Evolutionary conservation across 2,888 invertebrate species (phyloP).

Genomic region (Zonitis immaculata): DNA sequence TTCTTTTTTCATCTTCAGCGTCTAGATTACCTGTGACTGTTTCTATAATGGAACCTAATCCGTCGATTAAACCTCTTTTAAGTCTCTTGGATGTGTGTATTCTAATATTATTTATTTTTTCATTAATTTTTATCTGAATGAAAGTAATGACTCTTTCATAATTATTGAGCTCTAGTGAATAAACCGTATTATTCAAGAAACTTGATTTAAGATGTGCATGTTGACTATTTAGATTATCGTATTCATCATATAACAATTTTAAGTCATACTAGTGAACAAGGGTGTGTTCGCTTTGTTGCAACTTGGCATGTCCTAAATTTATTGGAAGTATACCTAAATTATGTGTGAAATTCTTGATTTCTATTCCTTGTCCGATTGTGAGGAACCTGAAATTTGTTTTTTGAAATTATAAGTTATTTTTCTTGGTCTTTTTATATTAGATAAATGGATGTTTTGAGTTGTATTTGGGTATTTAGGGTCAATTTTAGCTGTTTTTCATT

Average conservation of each 20-base stretch:
- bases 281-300: constrained; percentile 6
- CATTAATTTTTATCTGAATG: not conserved
- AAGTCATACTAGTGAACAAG: constrained; percentile 6
- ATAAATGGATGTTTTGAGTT: not conserved
- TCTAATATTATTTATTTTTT: constrained; percentile 3
- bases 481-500: not conserved
- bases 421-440: constrained; percentile 5
- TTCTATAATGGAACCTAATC: constrained; percentile 13
- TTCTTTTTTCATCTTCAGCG: constrained; percentile 4
- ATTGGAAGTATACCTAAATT: constrained; percentile 11
- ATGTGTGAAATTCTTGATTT: constrained; percentile 5
- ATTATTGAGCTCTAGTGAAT: not conserved
- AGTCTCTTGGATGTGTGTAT: not conserved
- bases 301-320: constrained; percentile 12
- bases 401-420: not conserved
- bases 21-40: constrained; percentile 13
- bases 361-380: constrained; percentile 1
- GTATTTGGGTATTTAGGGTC: not conserved
- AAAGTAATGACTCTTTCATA: not conserved
- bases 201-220: constrained; percentile 1
- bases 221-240: constrained; percentile 1
- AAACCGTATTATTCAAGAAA: not conserved
- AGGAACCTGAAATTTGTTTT: not conserved
- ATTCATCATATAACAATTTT: not conserved
- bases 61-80: constrained; percentile 12